Evolutionary conservation across 2,888 invertebrate genomes (phyloP).

Genomic region (Ochropleura leucogaster): DNA sequence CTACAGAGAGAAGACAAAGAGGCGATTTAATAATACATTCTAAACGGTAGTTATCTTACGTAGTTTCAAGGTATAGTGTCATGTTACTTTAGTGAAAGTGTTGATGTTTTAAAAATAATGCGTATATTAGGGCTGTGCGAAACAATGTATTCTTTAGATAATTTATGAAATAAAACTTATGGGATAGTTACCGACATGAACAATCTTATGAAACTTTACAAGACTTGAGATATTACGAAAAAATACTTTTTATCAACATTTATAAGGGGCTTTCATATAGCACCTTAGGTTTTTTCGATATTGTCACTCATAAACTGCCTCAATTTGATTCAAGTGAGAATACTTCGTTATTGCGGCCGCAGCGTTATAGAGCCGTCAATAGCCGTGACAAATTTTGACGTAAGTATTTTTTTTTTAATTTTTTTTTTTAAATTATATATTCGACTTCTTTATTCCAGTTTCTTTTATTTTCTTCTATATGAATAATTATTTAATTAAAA

Average conservation of each 20-base stretch:
- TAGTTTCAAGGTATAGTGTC: constrained; percentile 5
- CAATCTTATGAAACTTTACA: background rate
- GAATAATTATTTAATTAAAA: background rate
- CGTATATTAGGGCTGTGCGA: background rate
- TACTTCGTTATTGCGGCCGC: no score
- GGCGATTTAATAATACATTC: constrained; percentile 25
- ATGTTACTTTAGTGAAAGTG: constrained; percentile 19
- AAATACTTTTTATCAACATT: background rate
- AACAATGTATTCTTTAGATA: no score
- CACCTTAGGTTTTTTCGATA: no score
- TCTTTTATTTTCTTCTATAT: no score
- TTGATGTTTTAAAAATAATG: constrained; percentile 18
- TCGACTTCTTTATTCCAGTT: no score
- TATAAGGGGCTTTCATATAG: no score
- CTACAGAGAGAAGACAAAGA: constrained; percentile 33
- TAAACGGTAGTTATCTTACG: constrained; percentile 18
- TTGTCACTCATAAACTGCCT: no score
- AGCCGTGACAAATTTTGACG: no score
- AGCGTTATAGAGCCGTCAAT: no score
- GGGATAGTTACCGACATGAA: background rate
- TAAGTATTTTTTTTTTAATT: no score
- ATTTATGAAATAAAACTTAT: background rate
- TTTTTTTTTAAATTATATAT: no score
- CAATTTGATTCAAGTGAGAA: no score
- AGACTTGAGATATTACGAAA: background rate